Percentiles rank a stretch among this genome's conserved stretches.
These are phyloP conservation scores for Andrena bicolor DNA, from an alignment of 2,888 invertebrate genomes.

Conservation along the genomic window DNA sequence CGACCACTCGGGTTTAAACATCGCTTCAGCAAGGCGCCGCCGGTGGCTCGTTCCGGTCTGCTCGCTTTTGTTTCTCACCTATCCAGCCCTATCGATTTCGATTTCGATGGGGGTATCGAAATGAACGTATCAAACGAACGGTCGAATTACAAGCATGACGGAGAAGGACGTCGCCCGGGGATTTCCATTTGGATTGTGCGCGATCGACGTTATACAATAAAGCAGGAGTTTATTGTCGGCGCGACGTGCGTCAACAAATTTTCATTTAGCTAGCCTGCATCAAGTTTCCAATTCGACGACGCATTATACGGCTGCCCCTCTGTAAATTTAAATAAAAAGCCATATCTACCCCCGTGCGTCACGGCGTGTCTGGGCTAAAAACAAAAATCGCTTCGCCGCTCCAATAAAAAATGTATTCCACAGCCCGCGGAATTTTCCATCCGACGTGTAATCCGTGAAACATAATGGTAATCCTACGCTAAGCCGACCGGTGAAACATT, in stretches of 20 bases:
- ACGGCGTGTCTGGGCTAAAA: slow-evolving; percentile 30
- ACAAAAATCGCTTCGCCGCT: slow-evolving; percentile 48
- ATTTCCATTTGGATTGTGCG: slow-evolving; percentile 35
- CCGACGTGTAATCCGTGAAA: slow-evolving; percentile 52
- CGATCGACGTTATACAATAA: slow-evolving; percentile 37
- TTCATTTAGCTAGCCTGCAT: slow-evolving; percentile 62
- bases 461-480: slow-evolving; percentile 67
- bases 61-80: not conserved
- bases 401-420: slow-evolving; percentile 55
- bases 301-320: slow-evolving; percentile 38
- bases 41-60: not conserved
- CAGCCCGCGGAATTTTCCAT: slow-evolving; percentile 48
- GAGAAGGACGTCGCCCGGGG: slow-evolving; percentile 13
- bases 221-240: slow-evolving; percentile 54
- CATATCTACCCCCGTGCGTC: not conserved
- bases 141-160: slow-evolving; percentile 24
- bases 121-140: not conserved
- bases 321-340: slow-evolving; percentile 57
- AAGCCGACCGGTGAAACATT: slow-evolving; percentile 67
- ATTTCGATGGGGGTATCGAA: not conserved
- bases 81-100: not conserved
- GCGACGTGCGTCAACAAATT: slow-evolving; percentile 59
- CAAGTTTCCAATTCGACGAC: slow-evolving; percentile 58
- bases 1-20: slow-evolving; percentile 1
- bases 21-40: not conserved